These are phyloP conservation scores for Mionectes olivaceus DNA, from an alignment of 2,797 vertebrate species.

Conservation along the genomic window DNA sequence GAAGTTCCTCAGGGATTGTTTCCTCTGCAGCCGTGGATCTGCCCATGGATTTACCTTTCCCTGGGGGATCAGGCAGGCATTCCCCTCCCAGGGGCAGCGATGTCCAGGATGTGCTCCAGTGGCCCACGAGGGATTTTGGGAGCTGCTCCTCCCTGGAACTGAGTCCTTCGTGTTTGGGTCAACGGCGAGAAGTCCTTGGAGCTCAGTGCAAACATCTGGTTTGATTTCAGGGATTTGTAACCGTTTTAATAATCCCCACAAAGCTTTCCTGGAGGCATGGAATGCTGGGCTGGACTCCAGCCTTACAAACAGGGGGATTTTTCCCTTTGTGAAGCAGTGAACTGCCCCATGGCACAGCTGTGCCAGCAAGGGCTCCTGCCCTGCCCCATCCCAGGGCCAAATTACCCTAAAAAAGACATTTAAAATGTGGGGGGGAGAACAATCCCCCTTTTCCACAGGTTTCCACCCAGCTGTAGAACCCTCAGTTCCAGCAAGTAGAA, in stretches of 20 bases:
- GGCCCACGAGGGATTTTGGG: neutral
- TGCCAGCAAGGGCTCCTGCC: neutral
- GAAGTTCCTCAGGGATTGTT: neutral
- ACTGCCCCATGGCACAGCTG: neutral
- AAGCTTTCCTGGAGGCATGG: neutral
- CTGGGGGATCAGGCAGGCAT: neutral
- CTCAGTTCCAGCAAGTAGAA: neutral
- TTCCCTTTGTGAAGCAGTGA: neutral
- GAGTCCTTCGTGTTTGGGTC: neutral
- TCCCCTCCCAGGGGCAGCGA: neutral
- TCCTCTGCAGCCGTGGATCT: neutral
- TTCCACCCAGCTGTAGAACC: neutral
- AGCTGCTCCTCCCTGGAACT: neutral
- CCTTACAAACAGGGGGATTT: fast-evolving
- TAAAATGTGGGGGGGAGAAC: fast-evolving
- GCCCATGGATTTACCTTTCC: neutral
- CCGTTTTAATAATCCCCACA: neutral
- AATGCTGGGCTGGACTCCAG: neutral
- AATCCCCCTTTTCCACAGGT: neutral
- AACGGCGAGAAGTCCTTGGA: neutral
- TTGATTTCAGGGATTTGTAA: conserved; percentile 1
- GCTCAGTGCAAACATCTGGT: neutral
- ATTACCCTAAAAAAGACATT: neutral
- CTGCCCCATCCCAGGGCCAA: neutral
- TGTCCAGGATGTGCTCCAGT: neutral